A percentile compares a stretch with the other conserved stretches of the same genome.
phyloP scores from a whole-genome alignment of 2,797 vertebrate genomes.

The Petrocephalus schoutedeni region DNA sequence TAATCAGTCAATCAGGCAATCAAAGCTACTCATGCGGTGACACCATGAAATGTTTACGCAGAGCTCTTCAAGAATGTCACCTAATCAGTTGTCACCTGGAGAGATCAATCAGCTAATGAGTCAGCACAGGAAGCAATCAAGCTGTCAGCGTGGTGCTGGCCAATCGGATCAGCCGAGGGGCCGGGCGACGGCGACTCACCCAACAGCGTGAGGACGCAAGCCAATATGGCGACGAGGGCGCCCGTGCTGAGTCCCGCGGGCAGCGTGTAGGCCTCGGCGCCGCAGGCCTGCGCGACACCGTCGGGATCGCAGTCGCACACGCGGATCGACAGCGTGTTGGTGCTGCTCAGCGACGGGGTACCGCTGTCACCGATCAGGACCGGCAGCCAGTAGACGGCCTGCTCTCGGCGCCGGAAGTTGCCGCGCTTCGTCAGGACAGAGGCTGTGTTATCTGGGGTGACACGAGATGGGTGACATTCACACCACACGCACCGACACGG shows the following conservation, averaged over 20 bases:
- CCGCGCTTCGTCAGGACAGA: conserved; percentile 70
- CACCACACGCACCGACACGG: background rate
- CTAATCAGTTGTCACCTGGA: conserved; percentile 22
- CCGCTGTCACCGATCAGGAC: conserved; percentile 80
- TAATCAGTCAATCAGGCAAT: conserved; percentile 40
- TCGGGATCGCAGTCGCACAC: conserved; percentile 77
- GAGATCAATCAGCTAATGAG: conserved; percentile 40
- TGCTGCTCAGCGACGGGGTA: conserved; percentile 76
- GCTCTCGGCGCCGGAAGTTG: conserved; percentile 75
- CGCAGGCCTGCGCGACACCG: conserved; percentile 73
- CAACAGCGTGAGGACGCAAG: conserved; percentile 74
- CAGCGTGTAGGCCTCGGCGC: conserved; percentile 73
- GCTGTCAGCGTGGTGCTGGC: conserved; percentile 15
- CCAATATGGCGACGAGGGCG: conserved; percentile 76
- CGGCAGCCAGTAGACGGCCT: conserved; percentile 74
- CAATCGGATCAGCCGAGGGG: conserved; percentile 23
- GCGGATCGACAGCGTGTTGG: conserved; percentile 77
- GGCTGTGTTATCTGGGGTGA: conserved; percentile 72
- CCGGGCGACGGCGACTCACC: conserved; percentile 52
- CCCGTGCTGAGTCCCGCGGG: conserved; percentile 79
- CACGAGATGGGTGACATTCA: background rate
- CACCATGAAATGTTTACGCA: conserved; percentile 25
- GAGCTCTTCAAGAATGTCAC: conserved; percentile 7
- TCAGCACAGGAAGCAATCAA: conserved; percentile 12
- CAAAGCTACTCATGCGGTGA: conserved; percentile 19